A percentile compares a stretch with the other conserved stretches of the same genome.
phyloP scores from a whole-genome alignment of 2,113 vertebrate species.

The Peromyscus polionotus region DNA sequence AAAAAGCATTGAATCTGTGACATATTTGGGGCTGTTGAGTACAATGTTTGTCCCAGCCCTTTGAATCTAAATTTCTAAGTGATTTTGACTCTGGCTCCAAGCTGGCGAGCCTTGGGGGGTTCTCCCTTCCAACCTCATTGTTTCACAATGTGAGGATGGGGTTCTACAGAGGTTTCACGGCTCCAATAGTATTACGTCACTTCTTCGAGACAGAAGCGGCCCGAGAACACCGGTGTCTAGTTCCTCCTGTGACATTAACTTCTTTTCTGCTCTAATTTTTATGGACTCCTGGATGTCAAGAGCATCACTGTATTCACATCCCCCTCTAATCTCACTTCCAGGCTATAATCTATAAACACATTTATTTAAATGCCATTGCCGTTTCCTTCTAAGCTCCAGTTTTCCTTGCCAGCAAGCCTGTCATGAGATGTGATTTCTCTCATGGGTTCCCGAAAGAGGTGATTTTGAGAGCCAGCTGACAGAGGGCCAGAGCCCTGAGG shows the following conservation, averaged over 20 bases:
- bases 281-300: constrained; percentile 20
- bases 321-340: constrained; percentile 23
- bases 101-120: background rate
- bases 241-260: constrained; percentile 10
- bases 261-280: constrained; percentile 45
- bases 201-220: constrained; percentile 23
- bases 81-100: background rate
- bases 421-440: constrained; percentile 69
- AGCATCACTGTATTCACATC: background rate
- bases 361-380: constrained; percentile 64
- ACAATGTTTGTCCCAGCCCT: background rate
- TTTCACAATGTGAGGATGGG: background rate
- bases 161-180: background rate
- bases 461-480: constrained; percentile 68
- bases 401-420: constrained; percentile 67
- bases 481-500: constrained; percentile 57
- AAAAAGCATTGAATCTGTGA: background rate
- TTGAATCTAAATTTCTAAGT: constrained; percentile 48
- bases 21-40: constrained; percentile 1
- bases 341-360: constrained; percentile 59
- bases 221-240: background rate
- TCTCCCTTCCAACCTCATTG: background rate
- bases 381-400: constrained; percentile 49
- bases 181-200: background rate
- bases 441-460: constrained; percentile 59